These are phyloP conservation scores for Acanthosepion esculentum DNA, from an alignment of 2,888 invertebrate genomes.

Conservation along the genomic window DNA sequence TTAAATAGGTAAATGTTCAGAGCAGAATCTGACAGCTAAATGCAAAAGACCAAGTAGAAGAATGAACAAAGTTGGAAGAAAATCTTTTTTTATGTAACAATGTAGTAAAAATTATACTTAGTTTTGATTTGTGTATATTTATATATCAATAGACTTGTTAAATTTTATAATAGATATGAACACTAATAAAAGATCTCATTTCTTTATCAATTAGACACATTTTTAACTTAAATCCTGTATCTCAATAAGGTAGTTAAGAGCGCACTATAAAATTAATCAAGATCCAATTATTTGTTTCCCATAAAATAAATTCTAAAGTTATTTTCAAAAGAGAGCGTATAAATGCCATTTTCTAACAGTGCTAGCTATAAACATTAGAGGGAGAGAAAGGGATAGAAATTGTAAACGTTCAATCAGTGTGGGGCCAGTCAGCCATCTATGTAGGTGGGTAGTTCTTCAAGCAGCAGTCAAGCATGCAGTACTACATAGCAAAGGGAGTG, in stretches of 20 bases:
- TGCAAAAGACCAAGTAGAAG: neutral
- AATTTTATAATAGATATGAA: neutral
- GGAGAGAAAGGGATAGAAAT: neutral
- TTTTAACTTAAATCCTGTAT: neutral
- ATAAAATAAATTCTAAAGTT: neutral
- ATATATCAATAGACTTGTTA: neutral
- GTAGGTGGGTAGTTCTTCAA: neutral
- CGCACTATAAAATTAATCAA: neutral
- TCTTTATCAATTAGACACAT: neutral
- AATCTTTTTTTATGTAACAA: neutral
- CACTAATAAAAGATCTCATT: neutral
- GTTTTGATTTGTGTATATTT: neutral
- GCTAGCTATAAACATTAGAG: neutral
- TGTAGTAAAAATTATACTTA: neutral
- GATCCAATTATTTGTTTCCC: neutral
- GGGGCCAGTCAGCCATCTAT: neutral
- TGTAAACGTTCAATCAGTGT: neutral
- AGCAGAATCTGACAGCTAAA: neutral
- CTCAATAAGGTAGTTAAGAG: neutral
- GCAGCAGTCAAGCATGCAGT: slow-evolving; percentile 33
- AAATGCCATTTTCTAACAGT: neutral
- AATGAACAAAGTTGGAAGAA: neutral
- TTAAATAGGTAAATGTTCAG: neutral
- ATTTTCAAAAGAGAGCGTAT: neutral
- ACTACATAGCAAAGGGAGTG: slow-evolving; percentile 11